Conservation (phyloP, 2,888 invertebrate species). For the Germaria angustata region DNA sequence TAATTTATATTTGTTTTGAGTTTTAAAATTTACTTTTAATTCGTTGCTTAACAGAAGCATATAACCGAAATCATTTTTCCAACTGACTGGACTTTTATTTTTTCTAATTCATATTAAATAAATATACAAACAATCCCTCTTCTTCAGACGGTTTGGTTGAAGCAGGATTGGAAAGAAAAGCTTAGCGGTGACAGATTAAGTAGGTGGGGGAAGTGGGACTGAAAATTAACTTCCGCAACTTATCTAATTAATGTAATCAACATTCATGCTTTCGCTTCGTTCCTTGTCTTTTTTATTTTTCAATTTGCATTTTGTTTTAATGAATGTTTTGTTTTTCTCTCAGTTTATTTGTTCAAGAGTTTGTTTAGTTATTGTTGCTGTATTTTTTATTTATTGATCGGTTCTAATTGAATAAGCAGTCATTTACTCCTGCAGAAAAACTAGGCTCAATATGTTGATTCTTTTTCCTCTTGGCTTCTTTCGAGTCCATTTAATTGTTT, state of each 20-base stretch:
- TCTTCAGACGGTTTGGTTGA: neutral
- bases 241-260: slow-evolving; percentile 57
- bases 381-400: slow-evolving; percentile 14
- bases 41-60: neutral
- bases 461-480: neutral
- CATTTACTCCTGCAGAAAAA: slow-evolving; percentile 8
- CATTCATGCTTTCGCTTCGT: slow-evolving; percentile 18
- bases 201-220: neutral
- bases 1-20: too few species aligned
- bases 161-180: neutral
- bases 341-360: slow-evolving; percentile 13
- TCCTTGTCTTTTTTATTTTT: neutral
- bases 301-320: slow-evolving; percentile 41
- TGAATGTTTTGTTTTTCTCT: slow-evolving; percentile 1
- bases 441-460: slow-evolving; percentile 44
- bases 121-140: neutral
- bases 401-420: slow-evolving; percentile 57
- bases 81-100: slow-evolving; percentile 34
- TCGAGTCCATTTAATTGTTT: slow-evolving; percentile 1
- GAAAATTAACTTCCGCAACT: slow-evolving; percentile 6
- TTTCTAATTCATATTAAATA: slow-evolving; percentile 30
- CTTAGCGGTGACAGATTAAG: neutral
- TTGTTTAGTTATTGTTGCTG: slow-evolving; percentile 14
- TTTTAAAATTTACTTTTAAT: too few species aligned
- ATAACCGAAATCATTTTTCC: slow-evolving; percentile 51